Percentiles rank a stretch among this genome's conserved stretches.
phyloP scores from a whole-genome alignment of 2,113 vertebrate genomes.

The Tetrax tetrax region DNA sequence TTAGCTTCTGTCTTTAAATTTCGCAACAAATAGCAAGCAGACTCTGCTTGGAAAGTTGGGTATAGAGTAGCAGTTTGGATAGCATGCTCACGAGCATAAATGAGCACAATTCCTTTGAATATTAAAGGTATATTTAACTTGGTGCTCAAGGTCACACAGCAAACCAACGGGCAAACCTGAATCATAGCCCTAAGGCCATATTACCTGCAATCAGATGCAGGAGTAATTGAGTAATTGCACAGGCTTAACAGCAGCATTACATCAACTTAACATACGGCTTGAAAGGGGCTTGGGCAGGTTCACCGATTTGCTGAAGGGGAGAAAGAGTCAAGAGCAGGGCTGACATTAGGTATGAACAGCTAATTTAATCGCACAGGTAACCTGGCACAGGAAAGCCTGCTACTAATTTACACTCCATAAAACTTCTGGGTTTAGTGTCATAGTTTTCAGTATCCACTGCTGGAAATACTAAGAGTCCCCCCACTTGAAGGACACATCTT shows the following conservation, averaged over 20 bases:
- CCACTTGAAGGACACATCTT: neutral
- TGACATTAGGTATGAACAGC: neutral
- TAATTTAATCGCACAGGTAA: neutral
- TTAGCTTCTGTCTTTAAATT: neutral
- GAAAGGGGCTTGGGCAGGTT: neutral
- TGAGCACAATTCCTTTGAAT: neutral
- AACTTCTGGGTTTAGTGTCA: neutral
- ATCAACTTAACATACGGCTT: neutral
- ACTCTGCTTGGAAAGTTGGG: neutral
- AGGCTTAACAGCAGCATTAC: neutral
- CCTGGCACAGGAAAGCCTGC: neutral
- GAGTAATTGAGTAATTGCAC: neutral
- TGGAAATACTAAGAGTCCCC: neutral
- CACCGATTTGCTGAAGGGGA: neutral
- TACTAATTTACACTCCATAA: neutral
- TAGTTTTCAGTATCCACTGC: neutral
- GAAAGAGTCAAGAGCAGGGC: neutral
- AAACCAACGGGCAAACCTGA: neutral
- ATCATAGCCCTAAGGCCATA: neutral
- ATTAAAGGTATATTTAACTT: neutral
- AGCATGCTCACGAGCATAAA: neutral
- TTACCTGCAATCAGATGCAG: neutral
- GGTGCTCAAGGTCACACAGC: neutral
- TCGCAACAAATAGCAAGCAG: neutral
- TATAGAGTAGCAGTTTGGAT: neutral